These are phyloP conservation scores for Sus cebifrons DNA, from an alignment of 2,797 vertebrate genomes.

Conservation along the genomic window DNA sequence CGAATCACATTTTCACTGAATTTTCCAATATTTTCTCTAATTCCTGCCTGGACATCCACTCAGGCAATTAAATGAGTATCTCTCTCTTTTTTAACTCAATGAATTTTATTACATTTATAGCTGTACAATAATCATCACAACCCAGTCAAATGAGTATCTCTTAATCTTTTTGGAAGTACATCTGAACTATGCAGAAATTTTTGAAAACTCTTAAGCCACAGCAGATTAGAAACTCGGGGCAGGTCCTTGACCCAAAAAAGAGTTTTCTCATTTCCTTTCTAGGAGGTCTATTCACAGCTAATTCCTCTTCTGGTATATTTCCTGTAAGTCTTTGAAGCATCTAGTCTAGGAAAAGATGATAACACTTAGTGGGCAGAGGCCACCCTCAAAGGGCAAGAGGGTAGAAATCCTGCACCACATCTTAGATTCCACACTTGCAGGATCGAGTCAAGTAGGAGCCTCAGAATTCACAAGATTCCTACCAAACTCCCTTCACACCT, in stretches of 20 bases:
- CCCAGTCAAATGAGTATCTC: conserved; percentile 57
- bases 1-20: neutral
- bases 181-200: conserved; percentile 44
- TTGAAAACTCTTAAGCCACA: neutral
- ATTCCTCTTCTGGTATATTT: conserved; percentile 31
- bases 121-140: no score
- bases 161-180: conserved; percentile 62
- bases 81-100: conserved; percentile 13
- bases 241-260: conserved; percentile 64
- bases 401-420: accelerated
- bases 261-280: conserved; percentile 54
- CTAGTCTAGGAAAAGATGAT: neutral
- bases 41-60: conserved; percentile 4
- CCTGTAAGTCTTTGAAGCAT: neutral
- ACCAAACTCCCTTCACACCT: neutral
- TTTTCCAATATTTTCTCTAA: conserved; percentile 59
- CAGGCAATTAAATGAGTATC: conserved; percentile 52
- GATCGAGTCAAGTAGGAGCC: neutral
- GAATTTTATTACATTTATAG: no score
- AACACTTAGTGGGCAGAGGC: neutral
- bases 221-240: conserved; percentile 36
- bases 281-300: neutral
- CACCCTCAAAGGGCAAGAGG: neutral
- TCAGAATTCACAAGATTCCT: neutral
- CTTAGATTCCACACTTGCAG: neutral